Evolutionary conservation across 1,140 invertebrate species (phyloP).

Genomic region (Philopotamus ludificatus): DNA sequence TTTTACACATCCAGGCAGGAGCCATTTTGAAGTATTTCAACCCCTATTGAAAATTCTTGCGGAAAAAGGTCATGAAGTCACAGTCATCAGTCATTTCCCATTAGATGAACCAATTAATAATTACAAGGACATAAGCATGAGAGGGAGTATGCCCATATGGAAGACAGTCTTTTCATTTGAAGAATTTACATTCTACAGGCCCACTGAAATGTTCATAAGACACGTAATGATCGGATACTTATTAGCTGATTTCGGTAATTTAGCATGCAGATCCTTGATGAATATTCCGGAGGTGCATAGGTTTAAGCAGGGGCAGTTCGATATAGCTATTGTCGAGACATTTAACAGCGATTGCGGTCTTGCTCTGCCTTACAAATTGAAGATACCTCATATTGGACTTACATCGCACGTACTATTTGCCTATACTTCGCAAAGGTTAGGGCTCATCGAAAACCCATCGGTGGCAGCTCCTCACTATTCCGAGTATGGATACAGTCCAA

Average conservation of each 20-base stretch:
- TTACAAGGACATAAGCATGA: conserved; percentile 60
- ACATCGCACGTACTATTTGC: conserved; percentile 60
- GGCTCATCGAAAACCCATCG: conserved; percentile 58
- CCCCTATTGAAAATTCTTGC: conserved; percentile 63
- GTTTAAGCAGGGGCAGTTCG: conserved; percentile 58
- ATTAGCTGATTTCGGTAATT: conserved; percentile 49
- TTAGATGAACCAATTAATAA: conserved; percentile 51
- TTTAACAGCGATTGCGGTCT: conserved; percentile 71
- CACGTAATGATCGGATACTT: conserved; percentile 28
- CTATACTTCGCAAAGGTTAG: conserved; percentile 60
- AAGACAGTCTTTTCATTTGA: conserved; percentile 31
- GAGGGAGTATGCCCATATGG: conserved; percentile 44
- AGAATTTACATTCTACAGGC: conserved; percentile 31
- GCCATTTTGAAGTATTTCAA: conserved; percentile 68
- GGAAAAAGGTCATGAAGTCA: conserved; percentile 65
- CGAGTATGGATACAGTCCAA: conserved; percentile 58
- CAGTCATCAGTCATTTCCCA: conserved; percentile 65
- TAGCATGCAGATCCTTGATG: conserved; percentile 51
- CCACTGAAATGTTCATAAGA: conserved; percentile 28
- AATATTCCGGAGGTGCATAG: conserved; percentile 49
- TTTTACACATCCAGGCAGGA: conserved; percentile 65
- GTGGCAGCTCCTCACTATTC: conserved; percentile 59
- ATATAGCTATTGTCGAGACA: conserved; percentile 65
- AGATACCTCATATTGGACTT: conserved; percentile 61
- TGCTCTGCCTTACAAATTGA: conserved; percentile 60